Base-by-base conservation (phyloP, 2,888 invertebrate species). In the Cabera pusaria region DNA sequence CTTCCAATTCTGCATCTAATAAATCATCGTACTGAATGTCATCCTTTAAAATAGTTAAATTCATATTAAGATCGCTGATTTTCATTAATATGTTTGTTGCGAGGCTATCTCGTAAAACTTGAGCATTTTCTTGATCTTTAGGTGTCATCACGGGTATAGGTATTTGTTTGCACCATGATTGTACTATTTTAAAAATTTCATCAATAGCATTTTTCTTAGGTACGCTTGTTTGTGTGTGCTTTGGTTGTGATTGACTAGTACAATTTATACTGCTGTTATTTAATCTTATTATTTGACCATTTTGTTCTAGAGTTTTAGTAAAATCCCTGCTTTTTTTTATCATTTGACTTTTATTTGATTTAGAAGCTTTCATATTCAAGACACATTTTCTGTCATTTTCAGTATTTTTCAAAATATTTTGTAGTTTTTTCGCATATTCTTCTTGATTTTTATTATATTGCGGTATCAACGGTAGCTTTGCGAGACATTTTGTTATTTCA, bases 401-500 rank as follows among this genome's bases (percentile, higher is more conserved):
- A 16, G 72, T 65, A n/a, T 52, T 44, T 56, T 72, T 73, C 9
- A 82, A 52, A 37, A 21, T 44, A 5, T 43, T 47, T 38, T 57
- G 56, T 27, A 82, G 61, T 19, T 56, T 53, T 2, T 56, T 49
- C 6, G 67, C 64, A 40, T 59, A 65, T 17, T 57, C 22, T 23
- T 65, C 49, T 4, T 59, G 24, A 19, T 61, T 58, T 2, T 12
- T 31, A 38, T 67, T 44, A 14, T 66, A 40, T n/a, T 38, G 60
- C 5, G 54, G 26, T 34, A 52, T 2, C 1, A 80, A 23, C 3
- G 75, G 74, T n/a, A 80, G 41, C 40, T 64, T 73, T n/a, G 42
- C 19, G 6, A 81, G 52, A 66, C 69, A 75, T 56, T 77, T 78
- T 1, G 28, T 44, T 21, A 73, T 68, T 66, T 80, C 79, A 36